Evolutionary conservation across 2,113 vertebrate species (phyloP).

Genomic region (Carassius auratus): DNA sequence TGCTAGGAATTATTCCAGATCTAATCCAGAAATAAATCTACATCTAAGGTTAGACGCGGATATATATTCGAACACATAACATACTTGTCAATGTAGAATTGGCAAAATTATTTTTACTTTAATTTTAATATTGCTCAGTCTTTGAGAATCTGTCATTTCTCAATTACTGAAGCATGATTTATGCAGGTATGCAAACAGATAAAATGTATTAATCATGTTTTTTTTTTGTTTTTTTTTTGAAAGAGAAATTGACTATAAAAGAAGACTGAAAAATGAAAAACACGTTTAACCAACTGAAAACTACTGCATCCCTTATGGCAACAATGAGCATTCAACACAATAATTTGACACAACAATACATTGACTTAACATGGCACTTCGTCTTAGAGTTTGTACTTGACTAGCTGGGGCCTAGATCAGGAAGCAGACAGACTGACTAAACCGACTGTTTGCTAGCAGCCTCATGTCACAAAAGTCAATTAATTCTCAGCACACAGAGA

Average conservation of each 20-base stretch:
- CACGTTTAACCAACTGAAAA: background rate
- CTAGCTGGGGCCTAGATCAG: too few relatives aligned
- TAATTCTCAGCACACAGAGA: too few relatives aligned
- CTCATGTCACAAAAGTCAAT: too few relatives aligned
- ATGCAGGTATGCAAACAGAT: background rate
- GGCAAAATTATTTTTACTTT: background rate
- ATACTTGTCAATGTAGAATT: background rate
- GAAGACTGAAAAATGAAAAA: background rate
- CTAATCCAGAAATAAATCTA: slow-evolving; percentile 63
- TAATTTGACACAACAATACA: background rate
- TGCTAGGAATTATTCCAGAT: slow-evolving; percentile 68
- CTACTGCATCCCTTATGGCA: too few relatives aligned
- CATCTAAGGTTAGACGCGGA: background rate
- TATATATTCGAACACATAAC: background rate
- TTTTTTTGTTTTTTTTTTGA: background rate
- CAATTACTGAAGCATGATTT: background rate
- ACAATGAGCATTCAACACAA: background rate
- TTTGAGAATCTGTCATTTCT: background rate
- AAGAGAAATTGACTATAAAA: too few relatives aligned
- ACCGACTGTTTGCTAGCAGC: too few relatives aligned
- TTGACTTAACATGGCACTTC: background rate
- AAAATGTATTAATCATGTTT: too few relatives aligned
- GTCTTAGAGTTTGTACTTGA: too few relatives aligned
- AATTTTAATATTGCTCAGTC: background rate
- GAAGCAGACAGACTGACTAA: too few relatives aligned